These are phyloP conservation scores for Myripristis murdjan DNA, from an alignment of 2,797 vertebrate genomes.

Conservation along the genomic window DNA sequence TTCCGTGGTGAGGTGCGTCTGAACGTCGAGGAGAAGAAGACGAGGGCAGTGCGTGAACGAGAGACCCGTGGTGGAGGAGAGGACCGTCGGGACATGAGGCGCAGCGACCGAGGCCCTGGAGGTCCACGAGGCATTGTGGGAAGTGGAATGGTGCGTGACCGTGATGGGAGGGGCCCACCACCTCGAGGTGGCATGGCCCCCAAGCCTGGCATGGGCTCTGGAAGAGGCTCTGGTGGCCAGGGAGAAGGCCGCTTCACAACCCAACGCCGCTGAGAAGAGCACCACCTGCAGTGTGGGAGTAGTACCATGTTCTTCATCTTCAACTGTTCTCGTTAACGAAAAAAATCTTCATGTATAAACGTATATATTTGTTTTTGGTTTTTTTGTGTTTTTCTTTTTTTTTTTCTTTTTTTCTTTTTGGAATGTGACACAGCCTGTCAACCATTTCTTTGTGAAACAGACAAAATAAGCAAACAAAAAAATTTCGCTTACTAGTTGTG, in stretches of 20 bases:
- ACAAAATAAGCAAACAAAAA: slow-evolving; percentile 81
- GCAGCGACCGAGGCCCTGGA: slow-evolving; percentile 91
- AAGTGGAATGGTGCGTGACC: slow-evolving; percentile 92
- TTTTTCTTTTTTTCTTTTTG: slow-evolving; percentile 88
- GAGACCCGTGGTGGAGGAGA: slow-evolving; percentile 91
- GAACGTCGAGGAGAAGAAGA: slow-evolving; percentile 99
- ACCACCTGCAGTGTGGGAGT: slow-evolving; percentile 86
- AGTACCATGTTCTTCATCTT: slow-evolving; percentile 92
- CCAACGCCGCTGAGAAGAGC: slow-evolving; percentile 91
- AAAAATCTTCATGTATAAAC: slow-evolving; percentile 85
- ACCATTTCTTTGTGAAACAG: slow-evolving; percentile 91
- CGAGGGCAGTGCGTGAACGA: slow-evolving; percentile 92
- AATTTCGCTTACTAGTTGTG: slow-evolving; percentile 92
- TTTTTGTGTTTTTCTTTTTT: too few relatives aligned
- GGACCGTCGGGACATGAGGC: slow-evolving; percentile 91
- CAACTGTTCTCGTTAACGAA: slow-evolving; percentile 92
- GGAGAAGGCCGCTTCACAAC: slow-evolving; percentile 93
- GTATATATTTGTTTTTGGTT: slow-evolving; percentile 81
- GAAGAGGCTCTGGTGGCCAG: slow-evolving; percentile 88
- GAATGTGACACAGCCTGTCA: slow-evolving; percentile 97
- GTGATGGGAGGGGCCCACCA: slow-evolving; percentile 93
- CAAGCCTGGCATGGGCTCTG: slow-evolving; percentile 91
- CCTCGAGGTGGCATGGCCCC: slow-evolving; percentile 91
- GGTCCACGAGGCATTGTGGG: slow-evolving; percentile 91
- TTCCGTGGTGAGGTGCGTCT: slow-evolving; percentile 97